Evolutionary conservation across 2,113 vertebrate species (phyloP).

Genomic region (Amphiprion ocellaris): DNA sequence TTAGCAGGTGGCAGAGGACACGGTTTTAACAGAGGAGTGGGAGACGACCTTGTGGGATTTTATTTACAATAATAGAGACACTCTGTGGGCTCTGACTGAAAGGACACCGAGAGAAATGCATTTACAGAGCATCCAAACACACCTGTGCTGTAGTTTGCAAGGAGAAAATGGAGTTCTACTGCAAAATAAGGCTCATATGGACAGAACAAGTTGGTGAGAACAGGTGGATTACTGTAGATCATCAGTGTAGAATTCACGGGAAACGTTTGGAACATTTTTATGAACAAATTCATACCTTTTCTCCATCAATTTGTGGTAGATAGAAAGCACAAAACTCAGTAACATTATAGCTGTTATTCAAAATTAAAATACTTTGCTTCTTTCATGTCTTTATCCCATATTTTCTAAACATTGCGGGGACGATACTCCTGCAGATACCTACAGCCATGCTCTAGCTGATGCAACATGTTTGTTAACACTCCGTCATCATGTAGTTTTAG

Average conservation of each 20-base stretch:
- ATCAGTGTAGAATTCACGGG: too few species aligned
- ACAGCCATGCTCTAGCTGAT: background rate
- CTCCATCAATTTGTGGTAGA: too few species aligned
- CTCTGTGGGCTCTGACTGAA: background rate
- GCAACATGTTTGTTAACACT: conserved; percentile 28
- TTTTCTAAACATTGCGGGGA: too few species aligned
- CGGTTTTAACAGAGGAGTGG: background rate
- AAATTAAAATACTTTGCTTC: too few species aligned
- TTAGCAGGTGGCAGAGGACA: conserved; percentile 27
- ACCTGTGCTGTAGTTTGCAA: conserved; percentile 1
- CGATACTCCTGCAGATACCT: too few species aligned
- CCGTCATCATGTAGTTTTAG: conserved; percentile 15
- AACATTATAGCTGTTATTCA: too few species aligned
- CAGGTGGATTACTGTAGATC: background rate
- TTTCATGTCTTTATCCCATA: too few species aligned
- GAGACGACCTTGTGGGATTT: background rate
- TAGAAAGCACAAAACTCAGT: too few species aligned
- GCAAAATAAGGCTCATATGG: conserved; percentile 11
- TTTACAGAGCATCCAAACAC: background rate
- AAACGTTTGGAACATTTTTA: too few species aligned
- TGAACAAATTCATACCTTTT: too few species aligned
- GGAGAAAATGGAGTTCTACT: background rate
- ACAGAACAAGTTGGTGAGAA: conserved; percentile 1
- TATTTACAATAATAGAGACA: background rate
- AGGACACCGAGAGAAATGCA: background rate